phyloP scores from a whole-genome alignment of 2,888 invertebrate species.

The Tillus elongatus region DNA sequence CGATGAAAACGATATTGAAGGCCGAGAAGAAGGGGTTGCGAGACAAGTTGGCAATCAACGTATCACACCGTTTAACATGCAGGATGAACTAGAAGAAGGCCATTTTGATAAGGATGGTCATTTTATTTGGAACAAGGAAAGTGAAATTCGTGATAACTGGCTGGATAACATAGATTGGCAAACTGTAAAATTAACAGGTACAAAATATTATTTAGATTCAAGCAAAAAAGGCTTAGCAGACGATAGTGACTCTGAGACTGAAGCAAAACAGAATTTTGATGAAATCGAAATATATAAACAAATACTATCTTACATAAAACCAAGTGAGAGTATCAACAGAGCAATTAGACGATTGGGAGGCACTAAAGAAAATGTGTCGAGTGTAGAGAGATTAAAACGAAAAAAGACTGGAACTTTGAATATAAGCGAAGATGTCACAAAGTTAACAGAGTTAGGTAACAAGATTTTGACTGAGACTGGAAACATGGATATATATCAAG shows the following conservation, averaged over 20 bases:
- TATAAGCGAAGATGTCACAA: conserved; percentile 58
- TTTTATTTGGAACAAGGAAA: conserved; percentile 89
- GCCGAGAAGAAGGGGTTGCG: conserved; percentile 46
- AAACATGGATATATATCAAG: conserved; percentile 93
- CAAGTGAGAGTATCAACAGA: conserved; percentile 77
- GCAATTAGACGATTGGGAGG: conserved; percentile 72
- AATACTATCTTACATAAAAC: conserved; percentile 61
- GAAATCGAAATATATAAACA: conserved; percentile 61
- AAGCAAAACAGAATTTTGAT: conserved; percentile 55
- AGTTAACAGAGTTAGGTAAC: conserved; percentile 82
- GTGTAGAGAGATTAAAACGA: conserved; percentile 73
- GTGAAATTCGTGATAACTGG: conserved; percentile 88
- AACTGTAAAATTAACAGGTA: no score
- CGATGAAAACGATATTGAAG: conserved; percentile 82
- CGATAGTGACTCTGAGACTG: conserved; percentile 53
- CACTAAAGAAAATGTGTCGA: conserved; percentile 66
- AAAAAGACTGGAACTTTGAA: conserved; percentile 70
- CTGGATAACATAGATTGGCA: conserved; percentile 96
- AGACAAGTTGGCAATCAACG: conserved; percentile 64
- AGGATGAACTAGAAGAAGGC: conserved; percentile 95
- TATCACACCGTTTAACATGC: conserved; percentile 98
- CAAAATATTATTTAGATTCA: no score
- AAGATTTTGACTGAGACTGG: conserved; percentile 74
- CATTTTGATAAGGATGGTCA: conserved; percentile 94
- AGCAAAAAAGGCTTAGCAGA: conserved; percentile 50